phyloP scores from a whole-genome alignment of 2,888 invertebrate genomes.

The Xanthostigma xanthostigma region DNA sequence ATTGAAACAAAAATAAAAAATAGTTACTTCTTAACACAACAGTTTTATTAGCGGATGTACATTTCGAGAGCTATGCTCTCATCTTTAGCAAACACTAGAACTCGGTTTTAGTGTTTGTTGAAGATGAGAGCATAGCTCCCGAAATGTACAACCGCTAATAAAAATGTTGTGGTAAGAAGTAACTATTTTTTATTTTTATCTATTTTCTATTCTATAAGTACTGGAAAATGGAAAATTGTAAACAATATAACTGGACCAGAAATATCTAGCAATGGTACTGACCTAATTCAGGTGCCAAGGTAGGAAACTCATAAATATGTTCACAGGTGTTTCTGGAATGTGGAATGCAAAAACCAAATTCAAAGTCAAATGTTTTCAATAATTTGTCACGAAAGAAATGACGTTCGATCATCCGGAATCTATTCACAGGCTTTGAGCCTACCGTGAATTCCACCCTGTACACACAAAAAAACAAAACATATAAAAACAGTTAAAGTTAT shows the following conservation, averaged over 20 bases:
- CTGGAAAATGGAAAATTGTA: too few relatives aligned
- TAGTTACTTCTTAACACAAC: too few relatives aligned
- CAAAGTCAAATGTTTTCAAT: slow-evolving; percentile 96
- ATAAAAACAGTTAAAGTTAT: neutral
- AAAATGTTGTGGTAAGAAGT: too few relatives aligned
- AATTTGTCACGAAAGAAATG: slow-evolving; percentile 89
- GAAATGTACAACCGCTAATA: too few relatives aligned
- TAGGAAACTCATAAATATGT: slow-evolving; percentile 97
- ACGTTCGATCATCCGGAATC: slow-evolving; percentile 96
- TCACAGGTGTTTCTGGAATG: slow-evolving; percentile 95
- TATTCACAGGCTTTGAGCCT: slow-evolving; percentile 79
- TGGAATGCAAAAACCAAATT: slow-evolving; percentile 98
- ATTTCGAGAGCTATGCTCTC: too few relatives aligned
- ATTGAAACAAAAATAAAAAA: too few relatives aligned
- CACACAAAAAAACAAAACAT: slow-evolving; percentile 18
- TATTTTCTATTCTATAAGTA: too few relatives aligned
- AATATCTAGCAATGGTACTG: slow-evolving; percentile 25
- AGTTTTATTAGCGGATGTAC: too few relatives aligned
- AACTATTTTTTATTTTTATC: too few relatives aligned
- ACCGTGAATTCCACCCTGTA: slow-evolving; percentile 90
- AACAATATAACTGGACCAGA: neutral
- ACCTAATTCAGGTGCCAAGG: slow-evolving; percentile 74
- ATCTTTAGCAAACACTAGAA: too few relatives aligned
- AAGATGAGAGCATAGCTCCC: too few relatives aligned
- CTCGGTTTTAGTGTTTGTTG: too few relatives aligned